Percentiles rank a stretch among this genome's conserved stretches.
Conservation (phyloP, 2,113 vertebrate species). For the Limnothrissa miodon region DNA sequence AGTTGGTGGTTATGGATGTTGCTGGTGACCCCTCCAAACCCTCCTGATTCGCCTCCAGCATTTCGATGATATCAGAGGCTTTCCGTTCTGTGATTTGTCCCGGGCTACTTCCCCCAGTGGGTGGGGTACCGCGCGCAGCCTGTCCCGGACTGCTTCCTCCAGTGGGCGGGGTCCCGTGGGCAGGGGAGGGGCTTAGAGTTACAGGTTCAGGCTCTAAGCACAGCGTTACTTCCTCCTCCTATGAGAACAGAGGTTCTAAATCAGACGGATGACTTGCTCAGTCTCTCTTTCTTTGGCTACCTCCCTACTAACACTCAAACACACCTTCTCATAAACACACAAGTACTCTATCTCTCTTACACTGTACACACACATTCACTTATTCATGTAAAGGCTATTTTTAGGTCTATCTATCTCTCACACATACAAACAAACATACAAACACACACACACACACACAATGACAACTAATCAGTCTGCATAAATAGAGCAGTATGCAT, state of each 20-base stretch:
- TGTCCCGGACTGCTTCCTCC: conserved; percentile 78
- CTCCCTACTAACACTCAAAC: not conserved
- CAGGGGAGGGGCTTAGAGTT: conserved; percentile 70
- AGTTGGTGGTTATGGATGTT: conserved; percentile 65
- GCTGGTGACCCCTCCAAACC: conserved; percentile 49
- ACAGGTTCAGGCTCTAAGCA: conserved; percentile 87
- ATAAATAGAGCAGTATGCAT: not conserved
- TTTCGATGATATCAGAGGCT: conserved; percentile 88
- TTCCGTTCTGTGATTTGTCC: conserved; percentile 81
- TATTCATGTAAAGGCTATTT: no score
- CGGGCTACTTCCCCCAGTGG: conserved; percentile 71
- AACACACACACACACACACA: not conserved
- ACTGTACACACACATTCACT: not conserved
- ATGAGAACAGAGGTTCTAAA: conserved; percentile 25
- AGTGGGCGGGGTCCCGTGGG: conserved; percentile 67
- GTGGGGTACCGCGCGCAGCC: conserved; percentile 67
- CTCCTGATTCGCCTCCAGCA: conserved; percentile 86
- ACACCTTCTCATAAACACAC: not conserved
- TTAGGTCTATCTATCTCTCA: not conserved
- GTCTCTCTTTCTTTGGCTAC: not conserved
- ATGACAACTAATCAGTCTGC: not conserved
- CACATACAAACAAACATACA: not conserved
- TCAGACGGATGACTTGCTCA: not conserved
- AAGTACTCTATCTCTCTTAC: not conserved
- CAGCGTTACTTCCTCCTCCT: conserved; percentile 86